These are phyloP conservation scores for Spisula solida DNA, from an alignment of 2,888 invertebrate species.

Conservation along the genomic window DNA sequence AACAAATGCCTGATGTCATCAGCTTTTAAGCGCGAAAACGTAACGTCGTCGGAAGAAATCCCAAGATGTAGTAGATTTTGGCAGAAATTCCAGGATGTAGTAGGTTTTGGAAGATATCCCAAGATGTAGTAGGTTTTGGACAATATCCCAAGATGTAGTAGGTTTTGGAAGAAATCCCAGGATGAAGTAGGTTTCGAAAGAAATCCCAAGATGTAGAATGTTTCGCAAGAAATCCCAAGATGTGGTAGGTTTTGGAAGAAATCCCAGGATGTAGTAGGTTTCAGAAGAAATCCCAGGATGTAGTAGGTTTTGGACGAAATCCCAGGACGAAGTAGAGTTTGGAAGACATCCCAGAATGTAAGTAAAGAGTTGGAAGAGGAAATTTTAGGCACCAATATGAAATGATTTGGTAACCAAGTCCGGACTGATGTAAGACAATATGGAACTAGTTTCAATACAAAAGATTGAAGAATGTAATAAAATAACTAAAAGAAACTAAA, in stretches of 20 bases:
- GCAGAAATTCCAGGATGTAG: neutral
- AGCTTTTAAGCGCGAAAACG: too few relatives aligned
- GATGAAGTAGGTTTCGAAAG: neutral
- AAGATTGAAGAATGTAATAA: neutral
- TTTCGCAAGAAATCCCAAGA: neutral
- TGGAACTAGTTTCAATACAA: neutral
- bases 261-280: neutral
- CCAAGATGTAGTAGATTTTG: neutral
- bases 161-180: neutral
- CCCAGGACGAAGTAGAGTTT: neutral
- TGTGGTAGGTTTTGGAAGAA: neutral
- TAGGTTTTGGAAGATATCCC: neutral
- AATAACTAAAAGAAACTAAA: neutral
- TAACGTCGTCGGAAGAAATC: neutral
- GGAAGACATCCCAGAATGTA: neutral
- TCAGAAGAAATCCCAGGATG: neutral
- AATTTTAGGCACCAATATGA: neutral
- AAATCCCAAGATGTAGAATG: neutral
- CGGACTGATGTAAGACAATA: neutral
- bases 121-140: neutral
- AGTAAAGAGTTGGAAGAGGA: neutral
- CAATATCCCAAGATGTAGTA: neutral
- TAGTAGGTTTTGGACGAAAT: neutral
- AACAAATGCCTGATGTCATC: too few relatives aligned
- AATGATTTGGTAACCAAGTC: neutral